Evolutionary conservation across 2,113 vertebrate genomes (phyloP).

Genomic region (Zosterops japonicus): DNA sequence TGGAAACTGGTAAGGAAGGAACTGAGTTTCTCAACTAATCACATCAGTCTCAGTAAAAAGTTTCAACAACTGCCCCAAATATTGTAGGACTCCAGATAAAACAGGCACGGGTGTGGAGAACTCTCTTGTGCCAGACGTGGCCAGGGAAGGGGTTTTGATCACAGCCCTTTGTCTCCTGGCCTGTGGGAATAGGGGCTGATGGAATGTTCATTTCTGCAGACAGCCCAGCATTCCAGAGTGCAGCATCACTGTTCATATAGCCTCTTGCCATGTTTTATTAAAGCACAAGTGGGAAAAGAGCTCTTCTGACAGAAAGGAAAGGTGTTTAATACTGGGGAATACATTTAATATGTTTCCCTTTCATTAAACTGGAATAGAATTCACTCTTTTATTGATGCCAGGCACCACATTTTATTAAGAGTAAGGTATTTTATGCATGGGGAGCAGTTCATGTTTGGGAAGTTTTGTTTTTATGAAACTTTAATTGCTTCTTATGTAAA

Average conservation of each 20-base stretch:
- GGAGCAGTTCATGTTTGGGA: background rate
- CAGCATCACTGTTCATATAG: background rate
- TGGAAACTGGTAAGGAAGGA: background rate
- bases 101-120: background rate
- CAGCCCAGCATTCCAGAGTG: fast-evolving
- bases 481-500: background rate
- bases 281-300: background rate
- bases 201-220: background rate
- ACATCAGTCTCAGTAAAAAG: background rate
- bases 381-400: background rate
- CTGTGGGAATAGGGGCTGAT: background rate
- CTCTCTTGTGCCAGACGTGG: background rate
- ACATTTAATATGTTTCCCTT: background rate
- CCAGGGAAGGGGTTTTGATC: background rate
- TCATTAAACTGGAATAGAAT: background rate
- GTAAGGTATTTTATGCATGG: background rate
- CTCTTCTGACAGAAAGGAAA: background rate
- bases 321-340: background rate
- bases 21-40: background rate
- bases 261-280: background rate
- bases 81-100: background rate
- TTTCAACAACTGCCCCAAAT: background rate
- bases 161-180: background rate
- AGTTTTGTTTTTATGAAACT: background rate
- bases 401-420: background rate